phyloP scores from a whole-genome alignment of 1,140 invertebrate genomes.

The Macrobrachium rosenbergii region DNA sequence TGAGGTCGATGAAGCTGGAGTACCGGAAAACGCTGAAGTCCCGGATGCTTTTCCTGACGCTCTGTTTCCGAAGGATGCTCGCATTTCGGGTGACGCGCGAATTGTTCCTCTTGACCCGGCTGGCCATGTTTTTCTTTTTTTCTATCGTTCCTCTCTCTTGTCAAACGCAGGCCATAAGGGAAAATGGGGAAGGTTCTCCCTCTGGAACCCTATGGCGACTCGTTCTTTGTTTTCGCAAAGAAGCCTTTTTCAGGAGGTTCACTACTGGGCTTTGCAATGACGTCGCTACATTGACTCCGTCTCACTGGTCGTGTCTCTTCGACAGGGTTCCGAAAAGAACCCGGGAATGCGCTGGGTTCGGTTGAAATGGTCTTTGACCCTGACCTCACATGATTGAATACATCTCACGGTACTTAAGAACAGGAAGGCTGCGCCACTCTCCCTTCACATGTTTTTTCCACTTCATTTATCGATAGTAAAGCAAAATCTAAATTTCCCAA shows the following conservation, averaged over 20 bases:
- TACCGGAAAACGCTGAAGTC: conserved; percentile 54
- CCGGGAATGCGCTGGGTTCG: too few species aligned
- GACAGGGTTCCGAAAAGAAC: too few species aligned
- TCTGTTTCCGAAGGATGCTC: conserved; percentile 37
- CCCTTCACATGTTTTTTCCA: background rate
- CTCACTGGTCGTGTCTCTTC: too few species aligned
- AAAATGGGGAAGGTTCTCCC: too few species aligned
- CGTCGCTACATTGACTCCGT: too few species aligned
- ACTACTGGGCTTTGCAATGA: too few species aligned
- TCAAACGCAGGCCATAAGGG: background rate
- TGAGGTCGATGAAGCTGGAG: conserved; percentile 56
- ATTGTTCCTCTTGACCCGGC: conserved; percentile 21
- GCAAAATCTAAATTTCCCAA: background rate
- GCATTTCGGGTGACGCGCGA: conserved; percentile 1
- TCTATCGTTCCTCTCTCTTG: background rate
- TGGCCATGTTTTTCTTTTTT: background rate
- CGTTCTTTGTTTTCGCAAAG: too few species aligned
- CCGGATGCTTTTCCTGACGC: conserved; percentile 47
- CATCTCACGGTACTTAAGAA: too few species aligned
- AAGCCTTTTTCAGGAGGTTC: too few species aligned
- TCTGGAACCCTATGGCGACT: too few species aligned
- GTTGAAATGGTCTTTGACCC: too few species aligned
- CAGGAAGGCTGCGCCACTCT: background rate
- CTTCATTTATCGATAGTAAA: background rate
- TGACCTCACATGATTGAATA: too few species aligned